Evolutionary conservation across 2,797 vertebrate genomes (phyloP).

Genomic region (Alca torda): DNA sequence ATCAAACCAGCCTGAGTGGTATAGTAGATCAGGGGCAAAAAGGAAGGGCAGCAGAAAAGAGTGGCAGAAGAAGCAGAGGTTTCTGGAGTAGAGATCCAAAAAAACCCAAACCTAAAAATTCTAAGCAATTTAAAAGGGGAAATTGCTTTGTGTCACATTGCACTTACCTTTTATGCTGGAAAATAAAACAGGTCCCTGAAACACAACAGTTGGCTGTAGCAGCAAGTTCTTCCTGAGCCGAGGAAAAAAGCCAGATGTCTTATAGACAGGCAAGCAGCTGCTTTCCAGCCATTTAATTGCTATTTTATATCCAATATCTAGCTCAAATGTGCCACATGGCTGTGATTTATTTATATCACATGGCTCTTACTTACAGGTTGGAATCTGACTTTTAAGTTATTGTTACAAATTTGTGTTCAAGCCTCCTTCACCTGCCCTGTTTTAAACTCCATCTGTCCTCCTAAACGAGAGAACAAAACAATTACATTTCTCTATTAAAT

Average conservation of each 20-base stretch:
- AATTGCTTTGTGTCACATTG: not conserved
- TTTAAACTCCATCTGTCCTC: not conserved
- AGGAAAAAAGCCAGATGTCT: conserved; percentile 42
- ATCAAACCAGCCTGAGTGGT: not conserved
- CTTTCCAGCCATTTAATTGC: conserved; percentile 41
- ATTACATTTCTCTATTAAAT: not conserved
- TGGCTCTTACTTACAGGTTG: not conserved
- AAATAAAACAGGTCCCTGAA: conserved; percentile 35
- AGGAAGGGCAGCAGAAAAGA: not conserved
- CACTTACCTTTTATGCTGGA: conserved; percentile 3
- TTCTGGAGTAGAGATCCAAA: not conserved
- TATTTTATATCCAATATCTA: conserved; percentile 7
- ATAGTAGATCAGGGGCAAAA: not conserved
- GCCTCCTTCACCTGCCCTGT: not conserved
- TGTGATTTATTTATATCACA: not conserved
- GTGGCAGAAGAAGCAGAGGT: not conserved
- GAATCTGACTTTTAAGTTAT: not conserved
- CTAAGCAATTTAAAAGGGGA: not conserved
- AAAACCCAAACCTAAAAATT: not conserved
- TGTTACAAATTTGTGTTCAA: not conserved
- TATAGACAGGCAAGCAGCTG: conserved; percentile 38
- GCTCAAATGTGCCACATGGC: not conserved
- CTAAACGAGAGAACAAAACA: not conserved
- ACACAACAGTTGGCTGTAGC: conserved; percentile 19
- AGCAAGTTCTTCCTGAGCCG: not conserved